Base-by-base conservation (phyloP, 2,797 vertebrate species). In the Neosilurus hyrtlii region DNA sequence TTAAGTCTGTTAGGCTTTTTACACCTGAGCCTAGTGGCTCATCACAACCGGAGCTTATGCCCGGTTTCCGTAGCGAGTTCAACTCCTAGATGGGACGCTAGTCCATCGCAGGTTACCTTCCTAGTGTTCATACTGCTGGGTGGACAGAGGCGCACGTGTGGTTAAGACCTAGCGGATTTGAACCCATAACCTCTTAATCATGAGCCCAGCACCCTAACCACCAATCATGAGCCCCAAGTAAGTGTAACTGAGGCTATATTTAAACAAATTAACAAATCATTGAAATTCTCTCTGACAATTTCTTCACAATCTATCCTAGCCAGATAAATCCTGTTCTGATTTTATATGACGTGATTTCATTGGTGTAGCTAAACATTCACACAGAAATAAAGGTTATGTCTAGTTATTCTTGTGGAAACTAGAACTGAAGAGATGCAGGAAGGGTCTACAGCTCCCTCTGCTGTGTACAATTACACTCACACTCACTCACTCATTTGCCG, bases 371-470 rank as follows among this genome's bases (percentile, higher is more conserved):
- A 35, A 37, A 62, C 14, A 18, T 63, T 37, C 20, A 43, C 11
- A 43, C 35, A 61, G 14, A 76, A 61, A 75, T 59, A n/a, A n/a
- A 61, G 18, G 6, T 24, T 49, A 43, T 20, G n/a, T 16, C 9
- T 12, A 26, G 43, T 43, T 43, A 8, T 43, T 43, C 43, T 43
- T 5, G 37, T 18, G 14, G 15, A 78, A 51, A 24, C 12, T 77
- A 14, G 35, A 24, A n/a, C 0, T 61, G 20, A 61, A 12, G 16
- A 35, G n/a, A 0, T 52, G 51, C 14, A 54, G 24, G 26, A 14
- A 6, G 56, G n/a, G 6, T 37, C 49, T 65, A 54, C 73, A 82
- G 81, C 81, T 6, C 83, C 63, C 81, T 83, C 88, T 88, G 62
- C 81, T 88, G 83, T 59, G 75, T 57, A 1, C 72, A 71, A 14